Evolutionary conservation across 2,888 invertebrate species (phyloP).

Genomic region (Urechis unicinctus): DNA sequence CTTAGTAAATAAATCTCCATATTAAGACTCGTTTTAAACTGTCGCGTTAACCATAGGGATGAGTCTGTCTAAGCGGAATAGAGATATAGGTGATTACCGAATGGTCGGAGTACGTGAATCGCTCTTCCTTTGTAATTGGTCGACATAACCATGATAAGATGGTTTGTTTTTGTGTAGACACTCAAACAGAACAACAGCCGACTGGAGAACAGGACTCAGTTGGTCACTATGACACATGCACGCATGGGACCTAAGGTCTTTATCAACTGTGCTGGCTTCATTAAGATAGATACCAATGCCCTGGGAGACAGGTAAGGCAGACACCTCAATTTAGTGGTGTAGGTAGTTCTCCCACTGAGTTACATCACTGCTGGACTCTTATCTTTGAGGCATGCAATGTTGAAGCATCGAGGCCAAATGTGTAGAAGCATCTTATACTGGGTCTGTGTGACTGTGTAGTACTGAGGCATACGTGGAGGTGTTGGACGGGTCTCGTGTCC

Average conservation of each 20-base stretch:
- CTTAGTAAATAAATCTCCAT: too few relatives aligned
- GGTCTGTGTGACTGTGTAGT: conserved; percentile 25
- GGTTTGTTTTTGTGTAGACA: conserved; percentile 49
- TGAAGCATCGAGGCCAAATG: too few relatives aligned
- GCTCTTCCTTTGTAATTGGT: too few relatives aligned
- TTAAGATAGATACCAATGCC: conserved; percentile 95
- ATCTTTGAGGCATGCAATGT: too few relatives aligned
- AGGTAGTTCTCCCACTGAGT: too few relatives aligned
- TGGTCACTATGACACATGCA: conserved; percentile 86
- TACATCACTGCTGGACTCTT: too few relatives aligned
- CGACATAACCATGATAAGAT: background rate
- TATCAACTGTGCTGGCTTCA: conserved; percentile 97
- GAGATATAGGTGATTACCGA: too few relatives aligned
- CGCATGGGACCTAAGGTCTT: conserved; percentile 98
- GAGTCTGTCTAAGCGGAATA: too few relatives aligned
- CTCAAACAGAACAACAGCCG: conserved; percentile 68
- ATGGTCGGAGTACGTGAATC: too few relatives aligned
- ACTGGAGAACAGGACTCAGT: conserved; percentile 86
- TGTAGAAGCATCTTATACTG: background rate
- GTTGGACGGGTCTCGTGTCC: conserved; percentile 92
- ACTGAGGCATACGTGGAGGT: conserved; percentile 91
- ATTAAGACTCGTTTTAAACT: too few relatives aligned
- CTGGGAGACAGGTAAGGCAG: conserved; percentile 64
- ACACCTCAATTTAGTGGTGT: too few relatives aligned
- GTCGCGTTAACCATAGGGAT: too few relatives aligned